Evolutionary conservation across 2,888 invertebrate species (phyloP), one percentile per base, ranked within the genome.

Genomic region (Acanthosepion lycidas): DNA sequence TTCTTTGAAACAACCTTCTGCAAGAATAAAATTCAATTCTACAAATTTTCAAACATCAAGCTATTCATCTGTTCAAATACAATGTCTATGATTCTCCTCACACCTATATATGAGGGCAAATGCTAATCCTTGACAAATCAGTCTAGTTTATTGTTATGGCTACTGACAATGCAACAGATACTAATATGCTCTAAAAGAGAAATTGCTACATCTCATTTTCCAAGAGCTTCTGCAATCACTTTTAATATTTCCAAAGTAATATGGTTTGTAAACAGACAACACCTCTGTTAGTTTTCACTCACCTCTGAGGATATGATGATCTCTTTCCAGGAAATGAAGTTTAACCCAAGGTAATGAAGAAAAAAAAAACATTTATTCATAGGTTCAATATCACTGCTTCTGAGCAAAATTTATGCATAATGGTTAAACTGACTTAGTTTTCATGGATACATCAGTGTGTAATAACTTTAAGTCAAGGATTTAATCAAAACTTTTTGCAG

Each of bases 181-280:
- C 78, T 78, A 78, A 78, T 78, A 78, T n/a, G n/a, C n/a, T 78
- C 59, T 15, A 78, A 78, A 78, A 78, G n/a, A 78, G 78, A n/a
- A 78, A 78, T 78, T n/a, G n/a, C n/a, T n/a, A 33, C n/a, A 78
- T 78, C 78, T 78, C n/a, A 33, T n/a, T 78, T 59, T 78, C 33
- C 78, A 78, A n/a, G 33, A n/a, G 33, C 78, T 78, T 78, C 23
- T 33, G 78, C n/a, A n/a, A 78, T 78, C 78, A 78, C 78, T 78
- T 78, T 78, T 78, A 78, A 78, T 78, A 78, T 78, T 78, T 78
- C 78, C 78, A 78, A 78, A n/a, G 78, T 78, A 78, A 78, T 78
- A 78, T 78, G 33, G 78, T 78, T 78, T 78, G 78, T n/a, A 78
- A 78, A 78, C n/a, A 78, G 18, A 12, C n/a, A 78, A n/a, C 78